Base-by-base conservation (phyloP, 1,140 invertebrate genomes). In the Diachasma alloeum region DNA sequence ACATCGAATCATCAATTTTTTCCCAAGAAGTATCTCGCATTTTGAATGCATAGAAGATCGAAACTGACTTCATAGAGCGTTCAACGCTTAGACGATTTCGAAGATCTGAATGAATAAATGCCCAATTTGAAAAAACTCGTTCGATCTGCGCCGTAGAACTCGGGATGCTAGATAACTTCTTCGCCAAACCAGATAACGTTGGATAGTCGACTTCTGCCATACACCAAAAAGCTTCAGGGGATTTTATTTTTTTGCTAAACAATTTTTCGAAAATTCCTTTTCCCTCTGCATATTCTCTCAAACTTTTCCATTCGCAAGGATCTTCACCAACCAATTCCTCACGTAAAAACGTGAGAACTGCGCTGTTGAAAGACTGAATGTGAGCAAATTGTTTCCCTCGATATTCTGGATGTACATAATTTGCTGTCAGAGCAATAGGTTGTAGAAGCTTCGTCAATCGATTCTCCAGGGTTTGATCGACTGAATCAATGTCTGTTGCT, bases 331-430 rank as follows among this genome's bases (percentile, higher is more conserved):
- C 42, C 5, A 71, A 44, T 17, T 44, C 36, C 39, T 71, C 42
- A n/a, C 11, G n/a, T 22, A 24, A 44, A 44, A 11, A 53, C n/a
- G 8, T 53, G 10, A 17, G 17, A 53, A 17, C 48, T 53, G 48
- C n/a, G n/a, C 10, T 15, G 10, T 53, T 53, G 4, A n/a, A 53
- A 15, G 48, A 53, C 8, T 53, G 8, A 15, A 11, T 15, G 48
- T 53, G 48, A 15, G 17, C 6, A 39, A 72, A 72, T 26, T 53
- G 44, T 53, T 72, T 72, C 10, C 70, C 70, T 53, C 26, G 44
- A 72, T 53, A 72, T 48, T n/a, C 19, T 31, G 71, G 63, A 66
- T 79, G 74, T n/a, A 79, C 42, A 19, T 73, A 74, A 76, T 79
- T 74, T 17, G 74, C 59, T 22, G 56, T 36, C n/a, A 71, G 63